These are phyloP conservation scores for Lerista edwardsae DNA, from an alignment of 2,797 vertebrate species.

Conservation along the genomic window DNA sequence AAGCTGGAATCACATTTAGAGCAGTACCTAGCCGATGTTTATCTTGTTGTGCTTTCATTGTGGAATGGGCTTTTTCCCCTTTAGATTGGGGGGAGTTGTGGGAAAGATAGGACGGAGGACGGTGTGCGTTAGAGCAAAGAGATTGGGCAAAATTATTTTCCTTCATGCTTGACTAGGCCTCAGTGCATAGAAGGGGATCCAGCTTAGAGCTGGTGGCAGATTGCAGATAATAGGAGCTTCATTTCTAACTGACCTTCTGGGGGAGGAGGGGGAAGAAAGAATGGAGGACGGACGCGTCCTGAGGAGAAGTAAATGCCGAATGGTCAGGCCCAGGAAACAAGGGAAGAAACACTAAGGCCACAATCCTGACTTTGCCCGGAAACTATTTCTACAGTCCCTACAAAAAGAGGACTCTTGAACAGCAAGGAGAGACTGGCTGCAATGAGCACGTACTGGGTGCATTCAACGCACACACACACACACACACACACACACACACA, in stretches of 20 bases:
- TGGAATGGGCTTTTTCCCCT: slow-evolving; percentile 49
- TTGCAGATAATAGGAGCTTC: slow-evolving; percentile 93
- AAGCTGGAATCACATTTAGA: slow-evolving; percentile 51
- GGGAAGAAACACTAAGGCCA: slow-evolving; percentile 57
- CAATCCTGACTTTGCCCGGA: slow-evolving; percentile 33
- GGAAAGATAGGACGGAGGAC: slow-evolving; percentile 55
- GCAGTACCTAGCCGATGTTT: slow-evolving; percentile 57
- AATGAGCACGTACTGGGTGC: slow-evolving; percentile 31
- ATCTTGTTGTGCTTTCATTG: slow-evolving; percentile 63
- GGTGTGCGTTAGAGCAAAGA: slow-evolving; percentile 80
- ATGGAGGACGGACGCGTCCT: slow-evolving; percentile 57
- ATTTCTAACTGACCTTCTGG: slow-evolving; percentile 91
- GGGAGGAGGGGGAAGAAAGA: slow-evolving; percentile 62
- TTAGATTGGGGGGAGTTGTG: slow-evolving; percentile 49
- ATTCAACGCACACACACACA: background rate
- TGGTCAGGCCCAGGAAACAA: background rate
- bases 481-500: no score
- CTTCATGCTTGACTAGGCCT: slow-evolving; percentile 94
- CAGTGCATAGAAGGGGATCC: slow-evolving; percentile 89
- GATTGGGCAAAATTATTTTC: slow-evolving; percentile 98
- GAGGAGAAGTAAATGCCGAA: slow-evolving; percentile 53
- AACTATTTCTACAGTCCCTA: slow-evolving; percentile 28
- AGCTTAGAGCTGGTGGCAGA: slow-evolving; percentile 91
- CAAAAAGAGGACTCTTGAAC: slow-evolving; percentile 18
- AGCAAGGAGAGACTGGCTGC: slow-evolving; percentile 33